Evolutionary conservation across 2,113 vertebrate species (phyloP).

Genomic region (Bufo gargarizans): DNA sequence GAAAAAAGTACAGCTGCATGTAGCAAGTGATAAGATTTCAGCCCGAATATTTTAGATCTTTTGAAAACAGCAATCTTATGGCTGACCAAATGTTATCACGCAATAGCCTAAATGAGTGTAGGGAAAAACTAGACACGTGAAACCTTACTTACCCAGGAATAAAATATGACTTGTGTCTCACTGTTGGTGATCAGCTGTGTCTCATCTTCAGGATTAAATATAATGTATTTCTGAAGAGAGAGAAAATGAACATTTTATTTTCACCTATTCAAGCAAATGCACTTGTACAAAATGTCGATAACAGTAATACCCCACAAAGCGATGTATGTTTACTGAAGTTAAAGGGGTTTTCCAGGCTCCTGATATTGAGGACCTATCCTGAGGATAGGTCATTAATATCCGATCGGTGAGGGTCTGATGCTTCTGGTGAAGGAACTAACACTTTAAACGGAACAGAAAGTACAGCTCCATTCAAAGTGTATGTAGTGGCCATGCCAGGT

Average conservation of each 20-base stretch:
- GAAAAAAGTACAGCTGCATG: background rate
- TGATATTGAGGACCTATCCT: too few relatives aligned
- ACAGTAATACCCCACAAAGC: background rate
- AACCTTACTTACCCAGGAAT: slow-evolving; percentile 77
- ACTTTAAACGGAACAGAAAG: too few relatives aligned
- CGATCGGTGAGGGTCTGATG: too few relatives aligned
- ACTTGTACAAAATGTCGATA: background rate
- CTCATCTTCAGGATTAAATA: slow-evolving; percentile 80
- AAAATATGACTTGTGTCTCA: slow-evolving; percentile 79
- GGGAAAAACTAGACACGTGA: background rate
- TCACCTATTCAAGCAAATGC: background rate
- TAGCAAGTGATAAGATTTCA: background rate
- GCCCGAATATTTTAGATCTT: background rate
- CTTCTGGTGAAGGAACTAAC: too few relatives aligned
- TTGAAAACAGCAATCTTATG: too few relatives aligned
- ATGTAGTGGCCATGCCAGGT: too few relatives aligned
- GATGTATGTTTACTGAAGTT: too few relatives aligned
- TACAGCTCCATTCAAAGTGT: too few relatives aligned
- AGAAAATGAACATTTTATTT: background rate
- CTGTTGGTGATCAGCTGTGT: slow-evolving; percentile 87
- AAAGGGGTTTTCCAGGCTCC: too few relatives aligned
- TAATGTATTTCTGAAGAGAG: slow-evolving; percentile 73
- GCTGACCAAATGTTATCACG: too few relatives aligned
- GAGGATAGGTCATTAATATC: too few relatives aligned
- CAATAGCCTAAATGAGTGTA: too few relatives aligned